These are phyloP conservation scores for Leucoma salicis DNA, from an alignment of 2,888 invertebrate genomes.

Conservation along the genomic window DNA sequence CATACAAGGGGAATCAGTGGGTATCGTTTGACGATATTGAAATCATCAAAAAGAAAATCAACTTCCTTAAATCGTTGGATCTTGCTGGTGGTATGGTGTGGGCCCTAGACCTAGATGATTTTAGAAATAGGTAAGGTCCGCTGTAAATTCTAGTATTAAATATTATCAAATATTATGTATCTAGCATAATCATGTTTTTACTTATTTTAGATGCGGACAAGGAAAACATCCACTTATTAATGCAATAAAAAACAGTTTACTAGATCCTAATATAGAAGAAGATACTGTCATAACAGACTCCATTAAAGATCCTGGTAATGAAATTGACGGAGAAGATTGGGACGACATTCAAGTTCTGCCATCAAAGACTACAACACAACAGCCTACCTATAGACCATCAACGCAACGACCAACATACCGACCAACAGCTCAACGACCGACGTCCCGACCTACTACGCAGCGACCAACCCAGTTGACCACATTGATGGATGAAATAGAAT, in stretches of 20 bases:
- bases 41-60: slow-evolving; percentile 90
- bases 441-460: slow-evolving; percentile 12
- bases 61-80: slow-evolving; percentile 88
- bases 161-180: neutral
- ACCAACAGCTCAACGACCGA: slow-evolving; percentile 20
- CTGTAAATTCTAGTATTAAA: neutral
- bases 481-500: slow-evolving; percentile 33
- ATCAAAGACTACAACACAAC: slow-evolving; percentile 18
- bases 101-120: slow-evolving; percentile 95
- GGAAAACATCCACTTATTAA: slow-evolving; percentile 91
- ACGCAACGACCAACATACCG: slow-evolving; percentile 13
- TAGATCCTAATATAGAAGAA: slow-evolving; percentile 61
- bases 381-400: slow-evolving; percentile 17
- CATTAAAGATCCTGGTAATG: slow-evolving; percentile 47
- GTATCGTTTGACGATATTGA: slow-evolving; percentile 93
- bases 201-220: slow-evolving; percentile 84
- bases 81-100: slow-evolving; percentile 95
- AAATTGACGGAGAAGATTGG: slow-evolving; percentile 62
- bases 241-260: slow-evolving; percentile 87
- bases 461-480: slow-evolving; percentile 17
- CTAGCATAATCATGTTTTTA: neutral
- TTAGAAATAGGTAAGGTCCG: slow-evolving; percentile 83
- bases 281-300: slow-evolving; percentile 42
- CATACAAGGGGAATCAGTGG: slow-evolving; percentile 94
- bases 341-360: slow-evolving; percentile 71